Conservation (phyloP, 2,888 invertebrate genomes). For the Hyppa rectilinea region DNA sequence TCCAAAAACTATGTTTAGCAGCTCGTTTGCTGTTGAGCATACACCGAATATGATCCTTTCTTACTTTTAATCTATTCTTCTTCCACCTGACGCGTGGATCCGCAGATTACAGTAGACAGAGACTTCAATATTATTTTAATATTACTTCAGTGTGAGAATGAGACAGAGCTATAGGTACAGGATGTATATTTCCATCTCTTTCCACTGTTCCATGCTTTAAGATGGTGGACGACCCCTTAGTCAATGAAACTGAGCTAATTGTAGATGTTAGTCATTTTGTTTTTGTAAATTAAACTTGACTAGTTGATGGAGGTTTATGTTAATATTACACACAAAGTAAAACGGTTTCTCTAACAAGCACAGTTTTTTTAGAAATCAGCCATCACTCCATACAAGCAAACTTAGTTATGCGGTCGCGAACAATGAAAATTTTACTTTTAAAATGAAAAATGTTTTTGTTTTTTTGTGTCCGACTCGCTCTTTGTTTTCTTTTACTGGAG, state of each 20-base stretch:
- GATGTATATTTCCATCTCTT: no score
- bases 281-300: neutral
- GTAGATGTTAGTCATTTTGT: neutral
- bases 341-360: neutral
- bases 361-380: neutral
- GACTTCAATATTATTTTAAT: no score
- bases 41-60: neutral
- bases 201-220: no score
- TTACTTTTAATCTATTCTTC: neutral
- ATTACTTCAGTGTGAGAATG: no score
- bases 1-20: neutral
- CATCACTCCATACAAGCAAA: neutral
- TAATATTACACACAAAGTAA: neutral
- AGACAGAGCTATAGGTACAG: no score
- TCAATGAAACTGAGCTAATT: neutral
- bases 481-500: no score
- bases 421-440: neutral
- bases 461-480: no score
- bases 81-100: neutral
- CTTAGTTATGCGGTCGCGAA: neutral
- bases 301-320: neutral
- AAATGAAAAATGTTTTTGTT: no score
- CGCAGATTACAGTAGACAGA: neutral
- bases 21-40: neutral
- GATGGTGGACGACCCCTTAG: no score